Evolutionary conservation across 2,888 invertebrate genomes (phyloP), one percentile per base, ranked within the genome.

Genomic region (Andricus curvator): DNA sequence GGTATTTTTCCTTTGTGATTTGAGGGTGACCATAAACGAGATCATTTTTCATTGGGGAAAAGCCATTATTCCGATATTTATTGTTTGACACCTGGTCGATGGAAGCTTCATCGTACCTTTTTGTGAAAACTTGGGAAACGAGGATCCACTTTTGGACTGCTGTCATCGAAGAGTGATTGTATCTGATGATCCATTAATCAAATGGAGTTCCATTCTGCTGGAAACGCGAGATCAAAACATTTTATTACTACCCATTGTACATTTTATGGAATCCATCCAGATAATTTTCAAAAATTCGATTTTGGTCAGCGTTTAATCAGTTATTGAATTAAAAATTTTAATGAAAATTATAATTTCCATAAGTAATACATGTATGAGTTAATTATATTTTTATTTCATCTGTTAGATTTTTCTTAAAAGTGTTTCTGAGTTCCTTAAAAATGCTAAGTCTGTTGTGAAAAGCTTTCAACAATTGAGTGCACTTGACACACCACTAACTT

Each of bases 41-140:
- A 44, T 68, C 25, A 68, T 68, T 68, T 68, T 48, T 68, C 48
- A 48, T 25, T 13, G 2, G 44, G 68, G 25, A 68, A 68, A 68
- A 68, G 41, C 25, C 8, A 70, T 70, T 70, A 25, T 48, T 44
- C 20, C 29, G 25, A 25, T 25, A 70, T 44, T 48, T 48, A 70
- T 70, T 29, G 25, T 70, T 44, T 70, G 48, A 70, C 48, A 70
- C 48, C 68, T 70, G 48, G 25, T 70, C 20, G 68, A 25, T 70
- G 25, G 22, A 48, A 25, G 68, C 17, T 70, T 15, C 41, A 70
- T 48, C 25, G 48, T 48, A 44, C 48, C n/a, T 41, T 70, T 70
- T 70, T 66, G 20, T 48, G 25, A 29, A 41, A 68, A 25, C 37
- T 68, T 15, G 44, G 22, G 25, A 29, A 70, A 48, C 68, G 22